Conservation (phyloP, 2,888 invertebrate genomes). For the Phortica okadai region DNA sequence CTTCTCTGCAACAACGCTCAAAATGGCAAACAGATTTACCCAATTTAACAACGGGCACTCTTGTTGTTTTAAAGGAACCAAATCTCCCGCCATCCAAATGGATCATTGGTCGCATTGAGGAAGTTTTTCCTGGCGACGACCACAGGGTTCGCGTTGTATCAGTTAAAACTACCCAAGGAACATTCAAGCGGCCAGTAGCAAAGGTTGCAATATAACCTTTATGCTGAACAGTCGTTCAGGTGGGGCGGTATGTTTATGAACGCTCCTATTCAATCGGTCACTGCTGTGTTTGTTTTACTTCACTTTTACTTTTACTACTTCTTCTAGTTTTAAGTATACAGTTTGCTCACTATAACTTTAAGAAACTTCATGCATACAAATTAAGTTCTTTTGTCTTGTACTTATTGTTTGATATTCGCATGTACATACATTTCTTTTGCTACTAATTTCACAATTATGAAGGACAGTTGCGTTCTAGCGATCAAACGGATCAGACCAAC, state of each 20-base stretch:
- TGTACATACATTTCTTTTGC: no score
- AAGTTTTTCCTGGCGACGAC: conserved; percentile 35
- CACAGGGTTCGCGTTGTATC: conserved; percentile 41
- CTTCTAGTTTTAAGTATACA: no score
- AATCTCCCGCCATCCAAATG: conserved; percentile 44
- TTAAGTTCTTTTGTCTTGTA: no score
- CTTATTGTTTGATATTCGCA: no score
- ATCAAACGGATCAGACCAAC: no score
- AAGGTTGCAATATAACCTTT: conserved; percentile 31
- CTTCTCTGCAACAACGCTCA: conserved; percentile 36
- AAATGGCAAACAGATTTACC: conserved; percentile 39
- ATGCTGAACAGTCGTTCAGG: conserved; percentile 38
- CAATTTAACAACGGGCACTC: conserved; percentile 28
- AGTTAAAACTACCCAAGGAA: conserved; percentile 35
- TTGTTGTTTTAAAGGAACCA: conserved; percentile 41
- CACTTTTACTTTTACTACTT: no score
- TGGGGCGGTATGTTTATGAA: conserved; percentile 37
- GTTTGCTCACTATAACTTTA: no score
- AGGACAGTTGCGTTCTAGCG: no score
- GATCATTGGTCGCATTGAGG: conserved; percentile 36
- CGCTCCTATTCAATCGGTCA: background rate
- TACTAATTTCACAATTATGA: no score
- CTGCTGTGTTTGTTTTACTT: no score
- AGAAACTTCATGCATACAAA: no score
- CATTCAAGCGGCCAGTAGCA: conserved; percentile 25